Base-by-base conservation (phyloP, 2,888 invertebrate genomes). In the Chymomyza amoena region DNA sequence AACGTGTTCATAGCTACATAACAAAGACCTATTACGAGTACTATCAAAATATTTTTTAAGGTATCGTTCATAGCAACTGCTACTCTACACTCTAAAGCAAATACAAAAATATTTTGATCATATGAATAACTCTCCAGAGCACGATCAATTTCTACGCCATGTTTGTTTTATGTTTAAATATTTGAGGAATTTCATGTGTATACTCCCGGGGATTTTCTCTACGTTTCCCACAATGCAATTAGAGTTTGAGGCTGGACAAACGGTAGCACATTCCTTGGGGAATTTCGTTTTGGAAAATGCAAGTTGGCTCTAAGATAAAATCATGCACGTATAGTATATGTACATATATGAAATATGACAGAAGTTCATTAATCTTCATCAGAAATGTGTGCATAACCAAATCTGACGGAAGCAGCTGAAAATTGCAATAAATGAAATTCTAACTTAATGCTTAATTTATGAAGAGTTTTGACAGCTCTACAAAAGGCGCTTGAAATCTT, bases 31-130 rank as follows among this genome's bases (percentile, higher is more conserved):
- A 45, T 45, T n/a, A 45, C 39, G 39, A 45, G 13, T 45, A 13
- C 13, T 13, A 45, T 2, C 39, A 45, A 1, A 45, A 45, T 13
- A 45, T 45, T 13, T 45, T 45, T 32, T 1, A 45, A 7, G 39
- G 39, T 45, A 45, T 45, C 10, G 13, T 13, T 36, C 36, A 36
- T 36, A 13, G 39, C 1, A 45, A 4, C 6, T 28, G 25, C 10
- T 15, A 3, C 16, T 16, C 16, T n/a, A 16, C 16, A 32, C 32
- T 32, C 36, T 18, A 16, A 69, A 61, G 64, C 69, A 72, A 67
- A 71, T 81, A 77, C 76, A 70, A 69, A 88, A 89, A 89, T 90
- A 88, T 90, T 90, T 88, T 90, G 90, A 90, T 85, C 60, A 59
- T 56, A 63, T 45, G 36, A 60, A 68, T 63, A 62, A 62, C 6